These are phyloP conservation scores for Sarotherodon lohbergeri DNA, from an alignment of 2,113 vertebrate genomes.

Conservation along the genomic window DNA sequence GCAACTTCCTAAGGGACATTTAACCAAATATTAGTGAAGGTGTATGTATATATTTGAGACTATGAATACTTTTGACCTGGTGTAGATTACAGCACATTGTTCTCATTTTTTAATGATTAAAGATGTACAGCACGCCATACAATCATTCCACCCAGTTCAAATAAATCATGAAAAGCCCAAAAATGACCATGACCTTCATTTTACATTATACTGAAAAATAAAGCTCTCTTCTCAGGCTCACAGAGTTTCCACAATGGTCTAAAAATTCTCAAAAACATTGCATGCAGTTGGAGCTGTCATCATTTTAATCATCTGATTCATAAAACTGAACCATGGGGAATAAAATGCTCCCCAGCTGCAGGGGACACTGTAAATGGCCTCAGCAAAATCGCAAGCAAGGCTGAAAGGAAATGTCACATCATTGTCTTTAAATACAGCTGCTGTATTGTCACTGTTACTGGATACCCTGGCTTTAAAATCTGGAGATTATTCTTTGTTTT, in stretches of 20 bases:
- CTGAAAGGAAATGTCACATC: neutral
- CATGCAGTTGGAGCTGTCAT: neutral
- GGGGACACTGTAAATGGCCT: fast-evolving
- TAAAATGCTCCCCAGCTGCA: neutral
- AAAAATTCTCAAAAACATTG: neutral
- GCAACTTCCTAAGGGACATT: neutral
- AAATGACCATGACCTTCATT: neutral
- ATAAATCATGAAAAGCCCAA: neutral
- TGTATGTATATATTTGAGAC: neutral
- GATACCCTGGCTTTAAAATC: neutral
- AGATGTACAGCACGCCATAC: neutral
- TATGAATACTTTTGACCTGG: neutral
- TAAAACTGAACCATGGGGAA: neutral
- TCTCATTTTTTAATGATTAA: fast-evolving
- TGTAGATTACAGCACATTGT: fast-evolving
- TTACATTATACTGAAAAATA: neutral
- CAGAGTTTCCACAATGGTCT: neutral
- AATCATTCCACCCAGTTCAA: fast-evolving
- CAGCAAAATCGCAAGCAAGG: neutral
- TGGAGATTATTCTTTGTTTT: neutral
- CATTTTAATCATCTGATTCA: neutral
- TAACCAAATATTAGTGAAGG: neutral
- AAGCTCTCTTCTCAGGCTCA: neutral
- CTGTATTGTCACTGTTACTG: neutral
- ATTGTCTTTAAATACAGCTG: neutral